These are phyloP conservation scores for Ennomos fuscantarius DNA, from an alignment of 2,888 invertebrate genomes.

Conservation along the genomic window DNA sequence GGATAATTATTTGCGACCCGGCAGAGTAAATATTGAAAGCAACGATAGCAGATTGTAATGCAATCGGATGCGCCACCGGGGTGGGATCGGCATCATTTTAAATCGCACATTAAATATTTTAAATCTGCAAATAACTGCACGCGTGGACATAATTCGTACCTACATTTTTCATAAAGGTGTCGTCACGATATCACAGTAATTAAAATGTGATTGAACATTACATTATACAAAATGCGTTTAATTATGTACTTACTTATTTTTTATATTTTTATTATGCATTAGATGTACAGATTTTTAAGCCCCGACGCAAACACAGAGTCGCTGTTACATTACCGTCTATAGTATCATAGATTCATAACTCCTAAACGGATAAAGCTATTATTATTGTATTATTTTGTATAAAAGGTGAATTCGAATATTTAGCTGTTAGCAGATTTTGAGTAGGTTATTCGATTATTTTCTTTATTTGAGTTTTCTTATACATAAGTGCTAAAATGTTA, in stretches of 20 bases:
- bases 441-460: too few species aligned
- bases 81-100: constrained; percentile 51
- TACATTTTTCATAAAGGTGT: constrained; percentile 8
- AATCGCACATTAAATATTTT: constrained; percentile 15
- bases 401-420: too few species aligned
- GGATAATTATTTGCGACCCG: constrained; percentile 38
- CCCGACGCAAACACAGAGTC: too few species aligned
- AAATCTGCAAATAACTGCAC: constrained; percentile 11
- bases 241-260: constrained; percentile 1
- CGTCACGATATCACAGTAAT: constrained; percentile 6
- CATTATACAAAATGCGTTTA: neutral
- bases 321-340: too few species aligned
- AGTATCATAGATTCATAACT: too few species aligned
- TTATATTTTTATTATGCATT: neutral
- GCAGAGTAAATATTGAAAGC: constrained; percentile 57
- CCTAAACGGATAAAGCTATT: too few species aligned
- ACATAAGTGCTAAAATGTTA: too few species aligned
- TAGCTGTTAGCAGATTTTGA: too few species aligned
- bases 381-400: too few species aligned
- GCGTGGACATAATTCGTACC: neutral
- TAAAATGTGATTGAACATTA: constrained; percentile 17
- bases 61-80: constrained; percentile 59
- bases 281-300: too few species aligned
- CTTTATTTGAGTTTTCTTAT: too few species aligned
- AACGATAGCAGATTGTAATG: constrained; percentile 63